phyloP scores from a whole-genome alignment of 1,140 invertebrate genomes.

The Camponotus floridanus region DNA sequence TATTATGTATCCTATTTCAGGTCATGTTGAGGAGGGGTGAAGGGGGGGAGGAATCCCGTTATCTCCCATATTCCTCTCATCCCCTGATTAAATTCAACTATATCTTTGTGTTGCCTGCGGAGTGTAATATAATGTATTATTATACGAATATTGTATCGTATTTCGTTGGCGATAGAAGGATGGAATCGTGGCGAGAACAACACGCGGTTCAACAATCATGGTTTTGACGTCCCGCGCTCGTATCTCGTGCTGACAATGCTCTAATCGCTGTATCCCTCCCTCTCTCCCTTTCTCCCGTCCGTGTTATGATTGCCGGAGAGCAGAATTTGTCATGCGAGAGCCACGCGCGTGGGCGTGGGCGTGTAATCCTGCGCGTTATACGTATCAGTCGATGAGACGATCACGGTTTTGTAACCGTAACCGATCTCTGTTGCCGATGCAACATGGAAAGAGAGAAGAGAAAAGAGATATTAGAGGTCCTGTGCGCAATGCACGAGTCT shows the following conservation, averaged over 20 bases:
- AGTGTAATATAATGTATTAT: not conserved
- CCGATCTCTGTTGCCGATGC: slow-evolving; percentile 42
- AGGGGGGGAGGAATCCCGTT: not conserved
- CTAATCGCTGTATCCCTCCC: slow-evolving; percentile 13
- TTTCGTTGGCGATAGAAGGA: slow-evolving; percentile 30
- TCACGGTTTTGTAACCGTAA: slow-evolving; percentile 55
- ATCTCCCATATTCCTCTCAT: not conserved
- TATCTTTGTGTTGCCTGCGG: not conserved
- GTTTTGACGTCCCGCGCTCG: slow-evolving; percentile 23
- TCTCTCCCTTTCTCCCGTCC: not conserved
- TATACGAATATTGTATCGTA: slow-evolving; percentile 12
- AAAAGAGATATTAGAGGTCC: not conserved
- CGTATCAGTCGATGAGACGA: slow-evolving; percentile 41
- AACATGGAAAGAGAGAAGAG: not conserved
- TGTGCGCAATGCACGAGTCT: not conserved
- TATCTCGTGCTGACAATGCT: slow-evolving; percentile 58
- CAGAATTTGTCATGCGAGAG: slow-evolving; percentile 60
- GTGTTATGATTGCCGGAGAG: slow-evolving; percentile 39
- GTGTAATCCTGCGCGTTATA: slow-evolving; percentile 35
- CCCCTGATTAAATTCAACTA: slow-evolving; percentile 1
- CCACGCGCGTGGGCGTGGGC: slow-evolving; percentile 30
- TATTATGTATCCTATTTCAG: not conserved
- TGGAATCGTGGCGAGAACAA: slow-evolving; percentile 30
- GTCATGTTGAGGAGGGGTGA: no score
- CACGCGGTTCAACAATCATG: not conserved